Conservation (phyloP, 2,797 vertebrate genomes). For the Clarias platycephalus region DNA sequence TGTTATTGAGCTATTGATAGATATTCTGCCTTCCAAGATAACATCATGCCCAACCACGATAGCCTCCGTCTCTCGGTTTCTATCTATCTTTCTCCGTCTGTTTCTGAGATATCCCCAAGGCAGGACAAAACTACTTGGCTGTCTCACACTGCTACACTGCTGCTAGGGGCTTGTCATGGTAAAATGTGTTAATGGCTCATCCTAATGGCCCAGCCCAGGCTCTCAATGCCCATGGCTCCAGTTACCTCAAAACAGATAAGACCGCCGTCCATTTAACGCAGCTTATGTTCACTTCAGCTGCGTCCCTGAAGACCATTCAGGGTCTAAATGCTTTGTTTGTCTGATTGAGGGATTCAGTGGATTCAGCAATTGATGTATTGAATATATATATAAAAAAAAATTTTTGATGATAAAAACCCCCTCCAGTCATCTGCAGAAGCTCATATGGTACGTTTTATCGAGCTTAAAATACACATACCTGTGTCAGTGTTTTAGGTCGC, state of each 20-base stretch:
- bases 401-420: slow-evolving; percentile 7
- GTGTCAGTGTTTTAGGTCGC: slow-evolving; percentile 48
- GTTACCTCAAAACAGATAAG: slow-evolving; percentile 48
- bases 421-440: neutral
- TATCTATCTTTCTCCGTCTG: slow-evolving; percentile 31
- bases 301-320: slow-evolving; percentile 33
- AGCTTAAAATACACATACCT: slow-evolving; percentile 45
- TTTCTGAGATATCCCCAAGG: slow-evolving; percentile 29
- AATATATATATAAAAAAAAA: slow-evolving; percentile 18
- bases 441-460: neutral
- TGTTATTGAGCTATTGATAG: neutral
- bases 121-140: slow-evolving; percentile 22
- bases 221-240: slow-evolving; percentile 32
- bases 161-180: slow-evolving; percentile 37
- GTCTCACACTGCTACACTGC: slow-evolving; percentile 29
- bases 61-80: slow-evolving; percentile 7
- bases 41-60: neutral
- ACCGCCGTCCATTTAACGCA: slow-evolving; percentile 28
- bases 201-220: slow-evolving; percentile 39
- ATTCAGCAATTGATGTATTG: slow-evolving; percentile 40
- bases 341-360: slow-evolving; percentile 18
- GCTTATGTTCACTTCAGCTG: slow-evolving; percentile 39
- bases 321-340: slow-evolving; percentile 20
- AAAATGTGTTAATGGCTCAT: slow-evolving; percentile 53
- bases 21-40: neutral